These are phyloP conservation scores for Elysia chlorotica DNA, from an alignment of 1,140 invertebrate species.

Conservation along the genomic window DNA sequence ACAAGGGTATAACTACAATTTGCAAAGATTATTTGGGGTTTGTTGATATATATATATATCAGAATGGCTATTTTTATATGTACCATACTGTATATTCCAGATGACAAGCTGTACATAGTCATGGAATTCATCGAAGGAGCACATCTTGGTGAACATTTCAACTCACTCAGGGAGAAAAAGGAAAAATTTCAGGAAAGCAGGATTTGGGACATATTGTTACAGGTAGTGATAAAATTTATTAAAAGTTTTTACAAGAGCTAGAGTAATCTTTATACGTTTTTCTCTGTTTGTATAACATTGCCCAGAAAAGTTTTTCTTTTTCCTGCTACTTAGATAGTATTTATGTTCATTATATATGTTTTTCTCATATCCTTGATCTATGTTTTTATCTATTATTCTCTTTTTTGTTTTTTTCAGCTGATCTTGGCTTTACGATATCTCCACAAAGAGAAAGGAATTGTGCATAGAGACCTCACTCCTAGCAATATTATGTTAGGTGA, in stretches of 20 bases:
- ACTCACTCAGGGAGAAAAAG: slow-evolving; percentile 61
- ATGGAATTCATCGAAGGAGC: slow-evolving; percentile 64
- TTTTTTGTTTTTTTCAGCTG: slow-evolving; percentile 42
- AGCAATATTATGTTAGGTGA: slow-evolving; percentile 64
- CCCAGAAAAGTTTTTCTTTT: too few relatives aligned
- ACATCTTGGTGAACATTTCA: slow-evolving; percentile 60
- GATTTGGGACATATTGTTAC: slow-evolving; percentile 62
- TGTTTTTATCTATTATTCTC: background rate
- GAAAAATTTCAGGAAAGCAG: slow-evolving; percentile 55
- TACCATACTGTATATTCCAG: too few relatives aligned
- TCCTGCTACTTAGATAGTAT: too few relatives aligned
- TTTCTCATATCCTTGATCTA: too few relatives aligned
- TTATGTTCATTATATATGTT: too few relatives aligned
- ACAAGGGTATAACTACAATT: too few relatives aligned
- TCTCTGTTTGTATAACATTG: too few relatives aligned
- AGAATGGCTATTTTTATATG: too few relatives aligned
- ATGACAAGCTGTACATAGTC: slow-evolving; percentile 60
- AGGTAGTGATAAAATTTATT: slow-evolving; percentile 37
- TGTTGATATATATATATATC: too few relatives aligned
- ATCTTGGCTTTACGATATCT: slow-evolving; percentile 61
- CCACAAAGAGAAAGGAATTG: slow-evolving; percentile 63
- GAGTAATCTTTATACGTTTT: background rate
- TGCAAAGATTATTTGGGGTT: too few relatives aligned
- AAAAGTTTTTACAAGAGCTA: background rate
- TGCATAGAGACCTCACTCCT: slow-evolving; percentile 62